Conservation (phyloP, 2,888 invertebrate species). For the Chrysotoxum bicinctum region DNA sequence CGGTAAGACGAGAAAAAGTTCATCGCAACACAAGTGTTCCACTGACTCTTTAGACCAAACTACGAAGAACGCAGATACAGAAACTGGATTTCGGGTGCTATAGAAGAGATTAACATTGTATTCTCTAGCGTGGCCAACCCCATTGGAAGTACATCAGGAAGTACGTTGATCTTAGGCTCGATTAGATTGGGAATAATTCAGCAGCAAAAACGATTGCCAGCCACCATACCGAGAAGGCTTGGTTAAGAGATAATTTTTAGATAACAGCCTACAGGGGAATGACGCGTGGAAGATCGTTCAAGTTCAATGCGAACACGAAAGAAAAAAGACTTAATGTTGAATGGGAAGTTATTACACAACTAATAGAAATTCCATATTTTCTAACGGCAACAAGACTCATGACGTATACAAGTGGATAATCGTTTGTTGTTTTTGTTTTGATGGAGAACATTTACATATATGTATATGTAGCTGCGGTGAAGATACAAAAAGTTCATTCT, state of each 20-base stretch:
- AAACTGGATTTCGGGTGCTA: constrained; percentile 25
- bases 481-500: no score
- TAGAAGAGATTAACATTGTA: constrained; percentile 10
- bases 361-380: constrained; percentile 11
- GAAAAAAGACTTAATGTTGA: neutral
- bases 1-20: neutral
- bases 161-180: constrained; percentile 4
- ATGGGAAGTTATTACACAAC: constrained; percentile 1
- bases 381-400: neutral
- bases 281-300: constrained; percentile 7
- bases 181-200: neutral
- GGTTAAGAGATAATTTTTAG: constrained; percentile 8
- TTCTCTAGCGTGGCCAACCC: neutral
- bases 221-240: neutral
- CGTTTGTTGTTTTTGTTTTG: neutral
- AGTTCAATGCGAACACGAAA: neutral
- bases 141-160: constrained; percentile 26
- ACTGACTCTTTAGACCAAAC: neutral
- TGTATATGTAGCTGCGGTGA: no score
- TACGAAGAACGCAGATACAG: neutral
- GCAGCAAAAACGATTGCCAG: neutral
- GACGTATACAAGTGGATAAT: neutral
- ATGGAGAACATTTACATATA: no score
- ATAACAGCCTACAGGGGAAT: constrained; percentile 3
- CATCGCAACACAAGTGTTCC: constrained; percentile 16